These are phyloP conservation scores for Serranus cabrilla DNA, from an alignment of 2,797 vertebrate species.

Conservation along the genomic window DNA sequence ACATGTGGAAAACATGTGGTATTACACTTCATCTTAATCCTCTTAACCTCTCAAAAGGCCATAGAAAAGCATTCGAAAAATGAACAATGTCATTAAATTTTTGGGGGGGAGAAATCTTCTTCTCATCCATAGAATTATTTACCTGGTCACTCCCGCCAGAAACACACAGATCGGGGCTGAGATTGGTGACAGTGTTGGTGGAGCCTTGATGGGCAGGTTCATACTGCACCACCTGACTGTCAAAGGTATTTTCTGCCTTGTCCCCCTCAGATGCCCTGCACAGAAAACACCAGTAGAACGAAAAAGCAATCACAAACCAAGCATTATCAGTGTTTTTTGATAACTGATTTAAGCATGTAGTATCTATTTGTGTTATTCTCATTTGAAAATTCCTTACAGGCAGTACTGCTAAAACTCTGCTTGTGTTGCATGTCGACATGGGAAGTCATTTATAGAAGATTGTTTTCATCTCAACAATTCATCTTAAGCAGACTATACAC, in stretches of 20 bases:
- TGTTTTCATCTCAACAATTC: neutral
- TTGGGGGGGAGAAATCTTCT: neutral
- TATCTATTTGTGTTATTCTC: neutral
- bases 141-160: constrained; percentile 94
- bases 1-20: too few species aligned
- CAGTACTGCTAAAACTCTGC: neutral
- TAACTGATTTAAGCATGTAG: neutral
- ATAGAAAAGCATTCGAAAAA: neutral
- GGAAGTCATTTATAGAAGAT: neutral
- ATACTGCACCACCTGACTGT: constrained; percentile 79
- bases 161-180: constrained; percentile 90
- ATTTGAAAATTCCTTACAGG: neutral
- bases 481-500: neutral
- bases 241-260: constrained; percentile 66
- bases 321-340: too few species aligned
- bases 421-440: neutral
- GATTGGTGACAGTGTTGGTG: constrained; percentile 88
- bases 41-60: neutral
- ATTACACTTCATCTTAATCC: too few species aligned
- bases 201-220: constrained; percentile 87
- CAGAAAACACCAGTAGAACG: constrained; percentile 8
- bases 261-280: constrained; percentile 83
- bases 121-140: neutral
- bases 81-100: neutral
- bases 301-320: neutral